Base-by-base conservation (phyloP, 2,113 vertebrate species). In the Rhegmatorhina hoffmannsi region DNA sequence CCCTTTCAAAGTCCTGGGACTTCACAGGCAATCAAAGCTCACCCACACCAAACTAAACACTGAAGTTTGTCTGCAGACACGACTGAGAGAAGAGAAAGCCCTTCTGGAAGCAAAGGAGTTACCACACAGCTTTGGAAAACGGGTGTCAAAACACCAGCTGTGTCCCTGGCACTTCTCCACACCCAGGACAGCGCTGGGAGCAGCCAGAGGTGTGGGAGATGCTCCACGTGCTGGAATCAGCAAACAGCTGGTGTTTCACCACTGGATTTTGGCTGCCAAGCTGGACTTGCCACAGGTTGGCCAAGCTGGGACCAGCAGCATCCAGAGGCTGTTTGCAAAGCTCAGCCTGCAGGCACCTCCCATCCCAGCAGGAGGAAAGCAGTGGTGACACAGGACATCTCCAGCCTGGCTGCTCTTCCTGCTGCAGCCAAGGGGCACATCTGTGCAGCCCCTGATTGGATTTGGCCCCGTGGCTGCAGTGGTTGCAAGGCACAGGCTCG, bases 401-500 rank as follows among this genome's bases (percentile, higher is more conserved):
- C 64, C 88, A 92, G 93, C 38, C 77, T 49, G 1, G 16, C 74
- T 58, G 84, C 87, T 91, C 3, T 13, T 89, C 17, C 92, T 92
- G 92, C 90, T 17, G 3, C 2, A 87, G 88, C 94, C 92, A 47
- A 94, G 94, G 55, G 58, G 79, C 92, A 95, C 88, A 86, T 86
- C 77, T 85, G 85, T 70, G 58, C 59, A 53, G 75, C 59, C 87
- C 7, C 0, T 94, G 90, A 94, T 87, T 92, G 87, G 47, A 93
- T 95, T 95, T 90, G 44, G 84, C 43, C 81, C 15, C 72, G n/a
- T 93, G 63, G 85, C 87, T 77, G 82, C 62, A 95, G 94, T 94
- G 90, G 79, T 87, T 87, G 82, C 3, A 68, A 91, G 62, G 86
- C 82, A 93, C 92, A 96, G 93, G 87, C 59, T 0, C 87, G 83